Evolutionary conservation across 1,140 invertebrate genomes (phyloP).

Genomic region (Charaxes varanes): DNA sequence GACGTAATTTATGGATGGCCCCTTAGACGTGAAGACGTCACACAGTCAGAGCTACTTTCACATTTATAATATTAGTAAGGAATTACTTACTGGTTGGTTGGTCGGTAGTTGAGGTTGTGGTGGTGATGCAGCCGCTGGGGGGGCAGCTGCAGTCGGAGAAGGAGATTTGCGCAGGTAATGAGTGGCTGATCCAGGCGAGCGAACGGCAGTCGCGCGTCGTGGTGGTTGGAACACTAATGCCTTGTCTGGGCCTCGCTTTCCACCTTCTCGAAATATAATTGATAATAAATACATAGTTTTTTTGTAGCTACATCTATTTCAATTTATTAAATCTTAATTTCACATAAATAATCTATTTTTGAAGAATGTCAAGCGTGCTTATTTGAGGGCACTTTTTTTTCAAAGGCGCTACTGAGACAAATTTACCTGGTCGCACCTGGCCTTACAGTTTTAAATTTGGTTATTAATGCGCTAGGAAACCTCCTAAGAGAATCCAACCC

Average conservation of each 20-base stretch:
- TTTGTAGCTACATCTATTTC: background rate
- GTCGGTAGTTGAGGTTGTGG: slow-evolving; percentile 58
- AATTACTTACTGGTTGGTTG: slow-evolving; percentile 28
- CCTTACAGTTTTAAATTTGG: too few species aligned
- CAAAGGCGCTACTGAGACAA: too few species aligned
- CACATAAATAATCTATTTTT: background rate
- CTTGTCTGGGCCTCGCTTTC: slow-evolving; percentile 65
- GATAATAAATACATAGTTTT: background rate
- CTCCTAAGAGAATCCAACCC: too few species aligned
- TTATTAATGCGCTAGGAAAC: too few species aligned
- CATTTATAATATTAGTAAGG: too few species aligned
- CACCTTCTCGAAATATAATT: slow-evolving; percentile 26
- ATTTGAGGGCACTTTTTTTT: too few species aligned
- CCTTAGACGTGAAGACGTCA: too few species aligned
- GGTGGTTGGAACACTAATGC: slow-evolving; percentile 76
- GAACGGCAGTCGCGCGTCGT: slow-evolving; percentile 75
- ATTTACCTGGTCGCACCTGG: too few species aligned
- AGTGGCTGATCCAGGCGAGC: slow-evolving; percentile 78
- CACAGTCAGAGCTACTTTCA: too few species aligned
- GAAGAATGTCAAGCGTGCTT: too few species aligned
- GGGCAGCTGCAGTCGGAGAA: slow-evolving; percentile 83
- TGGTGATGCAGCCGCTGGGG: slow-evolving; percentile 52
- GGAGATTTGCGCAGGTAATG: slow-evolving; percentile 93
- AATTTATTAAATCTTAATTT: background rate
- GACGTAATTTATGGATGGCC: too few species aligned